Base-by-base conservation (phyloP, 1,140 invertebrate genomes). In the Eurosta solidaginis region DNA sequence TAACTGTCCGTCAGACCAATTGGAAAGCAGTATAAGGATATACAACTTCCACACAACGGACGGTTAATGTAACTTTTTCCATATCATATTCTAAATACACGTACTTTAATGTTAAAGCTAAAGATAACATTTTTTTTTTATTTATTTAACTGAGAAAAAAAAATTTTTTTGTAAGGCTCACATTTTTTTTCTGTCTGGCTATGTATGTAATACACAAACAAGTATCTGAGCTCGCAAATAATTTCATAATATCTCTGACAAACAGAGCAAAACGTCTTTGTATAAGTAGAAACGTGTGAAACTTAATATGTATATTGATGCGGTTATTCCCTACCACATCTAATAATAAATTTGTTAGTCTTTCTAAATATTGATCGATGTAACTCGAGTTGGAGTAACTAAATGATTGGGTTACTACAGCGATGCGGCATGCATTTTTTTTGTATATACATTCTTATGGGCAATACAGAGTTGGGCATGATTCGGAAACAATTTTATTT, bases 251-350 rank as follows among this genome's bases (percentile, higher is more conserved):
- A 36, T 2, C 3, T 3, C 2, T n/a, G 20, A 59, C 40, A 40
- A 68, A 68, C 33, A 40, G 59, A 68, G 33, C n/a, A 68, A 40
- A 40, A 68, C n/a, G 33, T 68, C n/a, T n/a, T n/a, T n/a, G n/a
- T n/a, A n/a, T 68, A 68, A 40, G 59, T 36, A 42, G 59, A 10
- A 40, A 68, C 59, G 14, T 9, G 17, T 68, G 59, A 42, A 68
- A 68, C 20, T 68, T 36, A 40, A 68, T 68, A 68, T 68, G 14
- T 47, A n/a, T n/a, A 68, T 22, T 68, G 59, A 36, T 68, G 59
- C 27, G 59, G 59, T 68, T 40, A 2, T 29, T 14, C 33, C 9
- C 40, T 17, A 40, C 59, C 59, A 68, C 59, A 40, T 40, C 33
- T 68, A 68, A 40, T 33, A 68, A 68, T 40, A 68, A 20, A 68